Evolutionary conservation across 1,140 invertebrate species (phyloP), one percentile per base, ranked within the genome.

Genomic region (Apis florea): DNA sequence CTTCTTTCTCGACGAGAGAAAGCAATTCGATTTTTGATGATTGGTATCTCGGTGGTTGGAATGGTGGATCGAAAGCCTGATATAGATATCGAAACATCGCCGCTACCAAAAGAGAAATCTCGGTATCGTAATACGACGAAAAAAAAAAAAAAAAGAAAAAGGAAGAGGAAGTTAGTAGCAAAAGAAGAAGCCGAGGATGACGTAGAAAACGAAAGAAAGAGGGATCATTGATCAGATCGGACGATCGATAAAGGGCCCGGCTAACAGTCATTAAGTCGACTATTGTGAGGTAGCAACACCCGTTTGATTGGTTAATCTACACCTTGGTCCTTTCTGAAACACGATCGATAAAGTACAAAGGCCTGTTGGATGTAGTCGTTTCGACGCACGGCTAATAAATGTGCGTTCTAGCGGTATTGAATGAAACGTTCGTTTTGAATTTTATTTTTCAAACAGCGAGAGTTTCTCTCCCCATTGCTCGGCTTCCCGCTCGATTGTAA

Each of bases 281-380:
- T 73, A 92, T 92, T 92, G 91, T 92, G 87, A 83, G 88, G 85
- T 88, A 88, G 87, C 87, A 86, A 88, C 83, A 87, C 85, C 81
- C 87, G 83, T 91, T 92, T 92, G 91, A 93, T 93, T 93, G 91
- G 91, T 92, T 88, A 93, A 93, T 92, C 91, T 91, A 82, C 84
- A 72, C 83, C 82, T 76, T 76, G 72, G 70, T 82, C 84, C 80
- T 83, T 80, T 54, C 59, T 67, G 72, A 84, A 75, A 72, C 83
- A 66, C 72, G 61, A 58, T 81, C 79, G 79, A 76, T 56, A 79
- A 83, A 76, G 54, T 61, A 74, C 63, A 86, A 84, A 81, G 75
- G 61, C 31, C 47, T 26, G 31, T 26, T 54, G n/a, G 79, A 78
- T 49, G 31, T 24, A 56, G 56, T 51, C 69, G 58, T 63, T 21